Evolutionary conservation across 2,113 vertebrate species (phyloP).

Genomic region (Dicrurus megarhynchus): DNA sequence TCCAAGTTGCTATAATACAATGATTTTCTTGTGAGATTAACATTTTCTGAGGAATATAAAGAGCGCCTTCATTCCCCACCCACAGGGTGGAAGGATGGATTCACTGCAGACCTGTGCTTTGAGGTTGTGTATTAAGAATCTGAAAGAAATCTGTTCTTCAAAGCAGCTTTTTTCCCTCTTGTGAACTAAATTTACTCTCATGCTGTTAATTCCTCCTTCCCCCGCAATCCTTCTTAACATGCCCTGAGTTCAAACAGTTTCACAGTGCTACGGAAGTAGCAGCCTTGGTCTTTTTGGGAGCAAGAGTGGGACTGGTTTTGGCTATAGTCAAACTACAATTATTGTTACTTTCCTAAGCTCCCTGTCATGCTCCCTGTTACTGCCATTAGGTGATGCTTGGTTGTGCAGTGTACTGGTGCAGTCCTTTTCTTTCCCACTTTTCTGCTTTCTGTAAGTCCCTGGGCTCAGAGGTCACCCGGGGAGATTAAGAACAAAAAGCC

Average conservation of each 20-base stretch:
- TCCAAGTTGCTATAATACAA: constrained; percentile 24
- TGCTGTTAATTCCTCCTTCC: constrained; percentile 44
- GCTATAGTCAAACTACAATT: neutral
- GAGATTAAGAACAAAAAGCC: neutral
- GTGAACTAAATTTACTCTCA: constrained; percentile 45
- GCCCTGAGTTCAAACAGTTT: constrained; percentile 5
- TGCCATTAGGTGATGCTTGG: neutral
- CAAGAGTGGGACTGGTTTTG: neutral
- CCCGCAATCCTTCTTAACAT: constrained; percentile 10
- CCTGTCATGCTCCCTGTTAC: neutral
- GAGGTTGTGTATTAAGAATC: constrained; percentile 45
- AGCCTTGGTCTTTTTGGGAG: neutral
- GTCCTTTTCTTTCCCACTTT: neutral
- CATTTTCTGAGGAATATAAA: constrained; percentile 49
- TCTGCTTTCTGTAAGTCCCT: neutral
- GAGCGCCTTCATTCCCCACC: neutral
- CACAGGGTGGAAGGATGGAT: constrained; percentile 39
- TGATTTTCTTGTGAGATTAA: constrained; percentile 45
- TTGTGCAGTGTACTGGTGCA: neutral
- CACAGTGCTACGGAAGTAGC: neutral
- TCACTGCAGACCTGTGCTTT: constrained; percentile 54
- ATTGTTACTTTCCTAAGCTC: neutral
- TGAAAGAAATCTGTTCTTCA: constrained; percentile 56
- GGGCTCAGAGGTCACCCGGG: neutral
- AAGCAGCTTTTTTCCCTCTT: constrained; percentile 27